phyloP scores from a whole-genome alignment of 2,888 invertebrate species.

The Hirtodrosophila alboralis region DNA sequence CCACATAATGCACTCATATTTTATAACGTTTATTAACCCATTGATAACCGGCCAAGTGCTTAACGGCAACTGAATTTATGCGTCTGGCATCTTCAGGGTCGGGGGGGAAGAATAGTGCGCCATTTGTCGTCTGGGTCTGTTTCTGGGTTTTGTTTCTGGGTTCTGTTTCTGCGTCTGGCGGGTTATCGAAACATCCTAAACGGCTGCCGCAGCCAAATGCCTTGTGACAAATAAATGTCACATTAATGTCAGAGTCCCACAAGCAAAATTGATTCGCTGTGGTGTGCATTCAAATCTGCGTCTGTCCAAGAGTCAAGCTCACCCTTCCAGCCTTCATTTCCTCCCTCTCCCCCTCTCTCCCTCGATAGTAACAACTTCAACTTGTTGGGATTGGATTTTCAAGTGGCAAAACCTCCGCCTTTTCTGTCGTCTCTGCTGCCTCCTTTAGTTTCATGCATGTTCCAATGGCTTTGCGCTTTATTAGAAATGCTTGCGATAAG shows the following conservation, averaged over 20 bases:
- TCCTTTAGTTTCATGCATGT: slow-evolving; percentile 56
- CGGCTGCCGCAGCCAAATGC: slow-evolving; percentile 55
- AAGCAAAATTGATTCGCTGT: slow-evolving; percentile 71
- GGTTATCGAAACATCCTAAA: slow-evolving; percentile 57
- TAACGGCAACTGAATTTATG: slow-evolving; percentile 67
- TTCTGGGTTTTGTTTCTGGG: slow-evolving; percentile 26
- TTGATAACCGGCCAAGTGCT: slow-evolving; percentile 75
- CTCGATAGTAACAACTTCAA: too few species aligned
- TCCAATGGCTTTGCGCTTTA: slow-evolving; percentile 49
- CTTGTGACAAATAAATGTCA: slow-evolving; percentile 78
- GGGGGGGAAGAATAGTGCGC: too few species aligned
- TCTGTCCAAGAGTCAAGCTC: slow-evolving; percentile 9
- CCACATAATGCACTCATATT: slow-evolving; percentile 77
- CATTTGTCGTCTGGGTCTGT: too few species aligned
- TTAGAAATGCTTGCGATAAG: slow-evolving; percentile 64
- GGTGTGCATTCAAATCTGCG: slow-evolving; percentile 49
- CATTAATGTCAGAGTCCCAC: slow-evolving; percentile 73
- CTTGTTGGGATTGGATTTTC: slow-evolving; percentile 38
- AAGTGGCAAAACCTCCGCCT: slow-evolving; percentile 27
- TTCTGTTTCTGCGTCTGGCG: slow-evolving; percentile 35
- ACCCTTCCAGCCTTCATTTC: not conserved
- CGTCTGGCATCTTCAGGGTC: slow-evolving; percentile 51
- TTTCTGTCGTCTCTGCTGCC: not conserved
- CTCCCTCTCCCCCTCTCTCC: not conserved
- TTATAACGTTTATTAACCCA: slow-evolving; percentile 78